Base-by-base conservation (phyloP, 1,140 invertebrate species). In the Venustaconcha ellipsiformis region DNA sequence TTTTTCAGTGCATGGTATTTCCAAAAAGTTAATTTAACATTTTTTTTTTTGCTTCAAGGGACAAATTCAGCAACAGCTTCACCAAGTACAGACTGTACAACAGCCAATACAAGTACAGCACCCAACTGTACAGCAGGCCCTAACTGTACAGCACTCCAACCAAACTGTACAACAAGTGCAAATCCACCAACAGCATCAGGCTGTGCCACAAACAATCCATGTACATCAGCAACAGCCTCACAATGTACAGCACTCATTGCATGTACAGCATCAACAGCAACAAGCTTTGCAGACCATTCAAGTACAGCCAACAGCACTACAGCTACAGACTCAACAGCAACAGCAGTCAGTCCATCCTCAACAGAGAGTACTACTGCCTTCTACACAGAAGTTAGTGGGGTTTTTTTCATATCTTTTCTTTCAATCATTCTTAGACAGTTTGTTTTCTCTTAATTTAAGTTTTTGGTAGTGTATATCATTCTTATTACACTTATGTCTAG, bases 341-440 rank as follows among this genome's bases (percentile, higher is more conserved):
- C 74, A 67, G n/a, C 57, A 69, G 57, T 65, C 71, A 76, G 57
- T 62, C 30, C 80, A 79, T 17, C 60, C 56, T n/a, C 75, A 77
- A 64, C 82, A 83, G 59, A 80, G 80, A 60, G 73, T 87, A 37
- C 74, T 87, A 14, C 56, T 87, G 30, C 83, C 86, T 5, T 81
- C 86, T 14, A 78, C 80, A 55, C 80, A 80, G 64, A 86, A 83
- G 86, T 87, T 74, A 82, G 83, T 23, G n/a, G n/a, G n/a, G n/a
- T 23, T 23, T 23, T 73, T 57, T 2, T 12, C 59, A 30, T 56
- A 15, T 17, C 26, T 18, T 59, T 69, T 11, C 57, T 60, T 59
- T 18, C 37, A 23, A 37, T 72, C 14, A 72, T 63, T 17, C 62
- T 67, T 78, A 73, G 14, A 48, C 37, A 30, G n/a, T 26, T 30